Conservation (phyloP, 2,797 vertebrate species). For the Sebastes nivosus region DNA sequence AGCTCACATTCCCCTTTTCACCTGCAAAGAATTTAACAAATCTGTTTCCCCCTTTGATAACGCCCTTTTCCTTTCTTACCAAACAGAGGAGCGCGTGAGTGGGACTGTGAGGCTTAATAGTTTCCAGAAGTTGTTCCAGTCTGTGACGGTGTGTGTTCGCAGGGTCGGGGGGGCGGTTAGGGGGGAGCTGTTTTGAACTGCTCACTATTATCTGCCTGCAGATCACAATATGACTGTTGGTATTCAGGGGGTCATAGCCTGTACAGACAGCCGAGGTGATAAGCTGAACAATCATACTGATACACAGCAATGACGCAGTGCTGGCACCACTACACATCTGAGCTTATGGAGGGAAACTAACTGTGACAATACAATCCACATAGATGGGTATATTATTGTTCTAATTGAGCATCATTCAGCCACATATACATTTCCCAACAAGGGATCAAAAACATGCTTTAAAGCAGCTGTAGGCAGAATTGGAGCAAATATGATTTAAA, state of each 20-base stretch:
- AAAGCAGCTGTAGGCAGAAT: neutral
- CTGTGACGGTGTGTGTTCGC: conserved; percentile 45
- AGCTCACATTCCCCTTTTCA: conserved; percentile 14
- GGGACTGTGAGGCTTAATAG: conserved; percentile 63
- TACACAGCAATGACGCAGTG: conserved; percentile 7
- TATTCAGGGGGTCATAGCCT: neutral
- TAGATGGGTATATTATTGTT: neutral
- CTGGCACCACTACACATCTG: conserved; percentile 6
- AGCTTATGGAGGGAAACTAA: neutral
- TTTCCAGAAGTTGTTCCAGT: conserved; percentile 76
- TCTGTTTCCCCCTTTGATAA: conserved; percentile 31
- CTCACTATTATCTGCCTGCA: conserved; percentile 25
- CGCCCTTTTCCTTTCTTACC: conserved; percentile 42
- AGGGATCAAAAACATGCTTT: neutral
- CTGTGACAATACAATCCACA: neutral
- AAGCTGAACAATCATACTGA: neutral
- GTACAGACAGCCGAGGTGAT: neutral
- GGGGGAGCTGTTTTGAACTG: neutral
- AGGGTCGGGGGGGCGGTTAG: neutral
- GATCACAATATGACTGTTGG: conserved; percentile 30
- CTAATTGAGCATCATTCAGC: neutral
- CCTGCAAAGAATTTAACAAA: conserved; percentile 36
- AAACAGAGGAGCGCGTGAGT: conserved; percentile 48
- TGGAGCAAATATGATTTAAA: too few relatives aligned
- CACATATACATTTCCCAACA: neutral